A percentile compares a stretch with the other conserved stretches of the same genome.
Evolutionary conservation across 2,888 invertebrate species (phyloP).

Genomic region (Ferdinandea cuprea): DNA sequence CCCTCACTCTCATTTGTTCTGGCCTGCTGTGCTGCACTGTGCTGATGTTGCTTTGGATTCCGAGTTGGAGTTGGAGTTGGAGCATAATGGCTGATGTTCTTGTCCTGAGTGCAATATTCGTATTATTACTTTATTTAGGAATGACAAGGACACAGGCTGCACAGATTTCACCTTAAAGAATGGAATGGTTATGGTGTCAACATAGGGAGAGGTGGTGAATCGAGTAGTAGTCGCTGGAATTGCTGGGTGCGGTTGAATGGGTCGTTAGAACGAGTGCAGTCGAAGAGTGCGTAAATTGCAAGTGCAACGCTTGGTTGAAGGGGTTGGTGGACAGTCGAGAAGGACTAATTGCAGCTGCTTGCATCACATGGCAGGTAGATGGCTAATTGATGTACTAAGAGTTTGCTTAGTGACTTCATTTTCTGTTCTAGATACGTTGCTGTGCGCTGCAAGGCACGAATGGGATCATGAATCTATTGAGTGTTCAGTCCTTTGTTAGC

Average conservation of each 20-base stretch:
- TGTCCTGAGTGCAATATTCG: constrained; percentile 72
- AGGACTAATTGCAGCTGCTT: constrained; percentile 68
- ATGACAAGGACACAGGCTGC: constrained; percentile 70
- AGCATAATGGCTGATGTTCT: constrained; percentile 69
- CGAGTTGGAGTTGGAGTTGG: not conserved
- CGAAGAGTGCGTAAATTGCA: constrained; percentile 67
- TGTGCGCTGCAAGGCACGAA: not conserved
- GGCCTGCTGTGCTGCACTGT: constrained; percentile 27
- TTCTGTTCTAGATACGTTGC: not conserved
- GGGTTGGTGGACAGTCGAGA: constrained; percentile 21
- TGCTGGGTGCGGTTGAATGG: constrained; percentile 63
- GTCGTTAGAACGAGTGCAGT: constrained; percentile 38
- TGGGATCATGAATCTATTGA: not conserved
- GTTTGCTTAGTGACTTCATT: constrained; percentile 49
- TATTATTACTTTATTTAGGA: constrained; percentile 74
- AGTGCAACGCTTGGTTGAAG: constrained; percentile 15
- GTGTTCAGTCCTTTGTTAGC: no score
- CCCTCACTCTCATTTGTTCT: constrained; percentile 15
- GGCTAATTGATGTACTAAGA: constrained; percentile 53
- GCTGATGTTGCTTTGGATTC: no score
- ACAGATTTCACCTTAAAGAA: constrained; percentile 51
- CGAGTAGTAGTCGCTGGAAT: constrained; percentile 29
- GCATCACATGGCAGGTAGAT: constrained; percentile 56
- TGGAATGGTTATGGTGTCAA: constrained; percentile 53
- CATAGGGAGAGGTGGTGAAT: constrained; percentile 34